Evolutionary conservation across 2,113 vertebrate species (phyloP).

Genomic region (Neotragus moschatus): DNA sequence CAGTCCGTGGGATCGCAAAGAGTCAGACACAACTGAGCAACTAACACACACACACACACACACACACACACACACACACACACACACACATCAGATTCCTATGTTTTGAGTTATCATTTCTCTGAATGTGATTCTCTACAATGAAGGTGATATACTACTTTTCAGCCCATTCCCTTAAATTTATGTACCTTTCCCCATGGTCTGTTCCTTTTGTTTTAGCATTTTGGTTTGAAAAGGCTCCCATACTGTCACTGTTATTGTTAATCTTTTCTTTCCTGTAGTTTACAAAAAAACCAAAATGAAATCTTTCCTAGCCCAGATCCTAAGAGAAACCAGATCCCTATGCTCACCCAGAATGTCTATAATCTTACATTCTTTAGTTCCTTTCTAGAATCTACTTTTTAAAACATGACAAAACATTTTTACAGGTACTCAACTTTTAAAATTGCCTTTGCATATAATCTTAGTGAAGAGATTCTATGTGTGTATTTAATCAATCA

Average conservation of each 20-base stretch:
- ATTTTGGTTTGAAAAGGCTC: not conserved
- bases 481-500: not conserved
- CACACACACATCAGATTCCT: no score
- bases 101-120: not conserved
- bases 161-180: not conserved
- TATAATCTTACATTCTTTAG: not conserved
- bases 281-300: not conserved
- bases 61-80: not conserved
- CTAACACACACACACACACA: not conserved
- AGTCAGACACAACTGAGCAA: rapidly evolving
- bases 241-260: not conserved
- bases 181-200: not conserved
- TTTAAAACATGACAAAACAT: not conserved
- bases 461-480: not conserved
- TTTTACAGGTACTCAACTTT: not conserved
- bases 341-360: not conserved
- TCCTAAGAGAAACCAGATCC: not conserved
- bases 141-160: no score
- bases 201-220: not conserved
- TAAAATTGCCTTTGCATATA: not conserved
- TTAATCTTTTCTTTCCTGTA: not conserved
- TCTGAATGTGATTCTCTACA: not conserved
- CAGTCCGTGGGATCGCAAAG: not conserved
- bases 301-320: not conserved
- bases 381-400: not conserved